Evolutionary conservation across 2,888 invertebrate species (phyloP).

Genomic region (Epistrophe eligans): DNA sequence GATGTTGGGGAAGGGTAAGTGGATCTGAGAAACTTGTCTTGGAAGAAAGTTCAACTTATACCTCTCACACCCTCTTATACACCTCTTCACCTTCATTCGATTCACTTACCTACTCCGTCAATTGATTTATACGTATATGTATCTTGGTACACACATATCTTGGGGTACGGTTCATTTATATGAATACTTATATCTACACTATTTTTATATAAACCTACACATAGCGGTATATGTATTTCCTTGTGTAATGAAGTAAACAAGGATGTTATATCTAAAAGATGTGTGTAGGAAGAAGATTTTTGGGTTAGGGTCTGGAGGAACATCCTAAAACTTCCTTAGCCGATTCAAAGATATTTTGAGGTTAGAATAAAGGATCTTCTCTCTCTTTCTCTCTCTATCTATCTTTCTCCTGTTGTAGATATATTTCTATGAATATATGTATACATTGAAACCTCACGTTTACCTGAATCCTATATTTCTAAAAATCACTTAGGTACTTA

Average conservation of each 20-base stretch:
- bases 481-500: constrained; percentile 43
- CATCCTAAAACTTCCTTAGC: constrained; percentile 69
- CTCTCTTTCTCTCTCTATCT: background rate
- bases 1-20: background rate
- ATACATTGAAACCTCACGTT: constrained; percentile 71
- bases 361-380: constrained; percentile 51
- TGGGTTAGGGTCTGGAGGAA: constrained; percentile 25
- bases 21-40: constrained; percentile 73
- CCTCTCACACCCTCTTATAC: constrained; percentile 9
- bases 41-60: constrained; percentile 65
- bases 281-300: background rate
- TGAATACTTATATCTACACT: constrained; percentile 37
- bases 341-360: constrained; percentile 74
- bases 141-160: constrained; percentile 56
- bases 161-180: constrained; percentile 43
- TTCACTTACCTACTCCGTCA: constrained; percentile 75
- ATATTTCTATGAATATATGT: background rate
- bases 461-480: constrained; percentile 77
- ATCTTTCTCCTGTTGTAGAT: background rate
- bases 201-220: constrained; percentile 45
- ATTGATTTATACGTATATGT: constrained; percentile 61
- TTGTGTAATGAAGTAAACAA: constrained; percentile 74
- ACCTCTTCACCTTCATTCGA: constrained; percentile 66
- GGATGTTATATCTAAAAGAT: constrained; percentile 65
- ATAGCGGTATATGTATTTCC: constrained; percentile 45